Base-by-base conservation (phyloP, 2,888 invertebrate species). In the Xestia ashworthii region DNA sequence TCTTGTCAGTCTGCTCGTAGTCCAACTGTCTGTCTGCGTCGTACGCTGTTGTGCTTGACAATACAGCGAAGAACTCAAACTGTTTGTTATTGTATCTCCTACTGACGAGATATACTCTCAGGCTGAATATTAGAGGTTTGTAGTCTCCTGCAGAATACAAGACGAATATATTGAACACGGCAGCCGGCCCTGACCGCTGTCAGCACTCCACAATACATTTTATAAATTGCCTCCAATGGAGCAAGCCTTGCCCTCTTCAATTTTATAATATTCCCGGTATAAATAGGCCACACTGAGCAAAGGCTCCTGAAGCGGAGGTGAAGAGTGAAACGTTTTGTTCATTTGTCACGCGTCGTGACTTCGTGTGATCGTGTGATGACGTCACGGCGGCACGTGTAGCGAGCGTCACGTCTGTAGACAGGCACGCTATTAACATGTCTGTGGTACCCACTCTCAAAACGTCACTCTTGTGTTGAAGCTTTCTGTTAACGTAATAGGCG, bases 201-300 rank as follows among this genome's bases (percentile, higher is more conserved):
- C 89, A 85, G 81, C 85, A 73, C 82, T 87, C 70, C 88, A 87
- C 89, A 87, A 88, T 87, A 88, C 89, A 86, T 87, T 88, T 86
- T 87, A 88, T 89, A 89, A 89, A 90, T 90, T 84, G 88, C 89
- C 86, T 83, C 80, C 86, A 75, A 78, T 72, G 84, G 78, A 80
- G 74, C 83, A 73, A 81, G 70, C 67, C 78, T 78, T 77, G 76
- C 81, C 66, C 75, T 78, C 71, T 76, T 82, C 79, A 78, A 86
- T 84, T 74, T 88, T 80, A 84, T 79, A 87, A 83, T 85, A 84
- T 83, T 80, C 65, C 80, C 81, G 71, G 81, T 76, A 81, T 78
- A 81, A 81, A 78, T 80, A 78, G 74, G 69, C 32, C 73, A 62
- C 71, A 62, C 71, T 67, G 74, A 41, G 72, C 58, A 55, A 41